These are phyloP conservation scores for Clarias magur DNA, from an alignment of 2,113 vertebrate genomes.

Conservation along the genomic window DNA sequence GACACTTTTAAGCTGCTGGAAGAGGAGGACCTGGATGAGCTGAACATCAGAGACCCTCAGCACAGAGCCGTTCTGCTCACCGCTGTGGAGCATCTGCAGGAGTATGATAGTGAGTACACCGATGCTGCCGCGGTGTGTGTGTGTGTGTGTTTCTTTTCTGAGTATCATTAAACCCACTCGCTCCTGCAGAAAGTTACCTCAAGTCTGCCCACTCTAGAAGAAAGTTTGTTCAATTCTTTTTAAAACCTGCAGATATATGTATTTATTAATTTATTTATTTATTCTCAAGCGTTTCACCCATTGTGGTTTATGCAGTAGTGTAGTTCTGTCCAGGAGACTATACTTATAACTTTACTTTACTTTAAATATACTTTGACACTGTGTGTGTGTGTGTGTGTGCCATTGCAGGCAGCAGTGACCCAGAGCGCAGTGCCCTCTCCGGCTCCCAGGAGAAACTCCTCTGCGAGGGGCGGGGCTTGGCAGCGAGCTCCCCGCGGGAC, in stretches of 20 bases:
- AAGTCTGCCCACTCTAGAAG: neutral
- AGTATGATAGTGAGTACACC: constrained; percentile 89
- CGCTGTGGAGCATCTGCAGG: constrained; percentile 93
- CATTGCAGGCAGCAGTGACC: constrained; percentile 89
- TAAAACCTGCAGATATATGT: neutral
- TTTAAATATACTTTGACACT: neutral
- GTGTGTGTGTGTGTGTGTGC: constrained; percentile 11
- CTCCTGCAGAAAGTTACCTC: neutral
- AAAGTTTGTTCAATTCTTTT: neutral
- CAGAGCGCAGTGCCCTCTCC: constrained; percentile 76
- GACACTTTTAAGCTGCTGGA: constrained; percentile 97
- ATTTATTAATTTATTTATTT: too few species aligned
- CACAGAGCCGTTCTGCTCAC: constrained; percentile 93
- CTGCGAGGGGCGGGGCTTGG: constrained; percentile 79
- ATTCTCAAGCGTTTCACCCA: neutral
- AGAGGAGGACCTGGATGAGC: constrained; percentile 95
- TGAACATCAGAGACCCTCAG: constrained; percentile 93
- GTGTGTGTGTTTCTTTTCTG: neutral
- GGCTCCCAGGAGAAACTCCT: constrained; percentile 96
- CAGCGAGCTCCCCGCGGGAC: constrained; percentile 90
- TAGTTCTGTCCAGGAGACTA: neutral
- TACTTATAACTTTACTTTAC: neutral
- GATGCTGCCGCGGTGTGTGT: constrained; percentile 46
- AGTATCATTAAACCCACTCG: too few species aligned
- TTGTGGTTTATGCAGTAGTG: neutral